A percentile compares a stretch with the other conserved stretches of the same genome.
Evolutionary conservation across 2,113 vertebrate genomes (phyloP).

Genomic region (Scopus umbretta): DNA sequence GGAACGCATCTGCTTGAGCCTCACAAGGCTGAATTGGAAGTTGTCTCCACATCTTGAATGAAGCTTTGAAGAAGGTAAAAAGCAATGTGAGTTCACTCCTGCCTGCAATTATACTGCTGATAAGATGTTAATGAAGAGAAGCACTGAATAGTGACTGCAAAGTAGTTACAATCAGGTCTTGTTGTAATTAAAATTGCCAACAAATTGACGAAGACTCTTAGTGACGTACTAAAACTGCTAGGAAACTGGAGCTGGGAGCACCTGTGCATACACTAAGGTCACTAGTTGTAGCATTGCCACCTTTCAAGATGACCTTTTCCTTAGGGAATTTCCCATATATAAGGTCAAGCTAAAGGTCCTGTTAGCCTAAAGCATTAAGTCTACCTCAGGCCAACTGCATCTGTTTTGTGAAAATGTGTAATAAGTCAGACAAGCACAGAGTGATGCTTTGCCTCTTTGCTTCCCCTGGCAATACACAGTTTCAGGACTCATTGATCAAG

Average conservation of each 20-base stretch:
- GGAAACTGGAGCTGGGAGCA: neutral
- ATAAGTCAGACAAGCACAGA: neutral
- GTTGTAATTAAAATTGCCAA: constrained; percentile 59
- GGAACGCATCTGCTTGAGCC: neutral
- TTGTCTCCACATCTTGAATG: neutral
- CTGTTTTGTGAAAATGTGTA: neutral
- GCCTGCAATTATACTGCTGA: constrained; percentile 30
- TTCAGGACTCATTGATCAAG: neutral
- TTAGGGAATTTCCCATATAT: neutral
- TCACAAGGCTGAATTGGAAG: neutral
- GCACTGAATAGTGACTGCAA: neutral
- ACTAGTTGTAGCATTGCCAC: neutral
- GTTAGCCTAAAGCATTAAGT: neutral
- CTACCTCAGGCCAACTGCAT: neutral
- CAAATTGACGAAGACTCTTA: constrained; percentile 27
- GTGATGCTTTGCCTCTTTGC: neutral
- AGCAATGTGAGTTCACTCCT: neutral
- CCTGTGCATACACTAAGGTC: neutral
- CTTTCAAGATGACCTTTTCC: neutral
- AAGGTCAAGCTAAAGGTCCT: neutral
- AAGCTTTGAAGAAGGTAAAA: neutral
- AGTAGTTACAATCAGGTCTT: constrained; percentile 33
- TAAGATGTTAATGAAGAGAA: constrained; percentile 60
- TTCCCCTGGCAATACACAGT: neutral
- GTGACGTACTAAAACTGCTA: neutral